Conservation (phyloP, 2,113 vertebrate genomes). For the Prietella phreatophila region DNA sequence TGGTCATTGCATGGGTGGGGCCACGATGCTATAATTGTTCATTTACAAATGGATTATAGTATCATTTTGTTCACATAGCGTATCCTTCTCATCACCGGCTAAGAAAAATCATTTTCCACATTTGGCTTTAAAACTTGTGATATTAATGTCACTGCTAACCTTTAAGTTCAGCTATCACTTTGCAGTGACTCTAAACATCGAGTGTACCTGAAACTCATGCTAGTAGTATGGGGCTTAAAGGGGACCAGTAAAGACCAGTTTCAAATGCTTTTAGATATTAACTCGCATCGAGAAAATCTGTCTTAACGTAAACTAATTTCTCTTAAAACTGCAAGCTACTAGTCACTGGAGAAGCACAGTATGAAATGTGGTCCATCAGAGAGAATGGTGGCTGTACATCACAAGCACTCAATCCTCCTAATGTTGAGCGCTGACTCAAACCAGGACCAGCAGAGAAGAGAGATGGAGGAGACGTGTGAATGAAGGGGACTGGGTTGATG, state of each 20-base stretch:
- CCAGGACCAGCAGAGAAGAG: constrained; percentile 53
- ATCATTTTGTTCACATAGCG: background rate
- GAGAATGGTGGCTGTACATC: background rate
- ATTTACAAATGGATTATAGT: background rate
- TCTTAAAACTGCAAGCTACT: background rate
- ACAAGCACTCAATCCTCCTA: constrained; percentile 27
- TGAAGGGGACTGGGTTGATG: constrained; percentile 39
- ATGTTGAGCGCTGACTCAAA: constrained; percentile 42
- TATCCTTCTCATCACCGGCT: background rate
- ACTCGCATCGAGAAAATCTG: background rate
- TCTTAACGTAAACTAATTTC: background rate
- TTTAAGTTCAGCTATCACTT: background rate
- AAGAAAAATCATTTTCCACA: background rate
- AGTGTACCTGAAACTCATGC: too few relatives aligned
- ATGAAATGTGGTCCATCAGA: background rate
- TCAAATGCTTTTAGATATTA: background rate
- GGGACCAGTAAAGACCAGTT: background rate
- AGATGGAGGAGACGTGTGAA: constrained; percentile 38
- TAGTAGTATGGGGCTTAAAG: background rate
- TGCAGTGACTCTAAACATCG: background rate
- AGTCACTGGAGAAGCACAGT: background rate
- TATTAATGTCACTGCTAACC: background rate
- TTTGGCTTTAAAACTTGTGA: background rate
- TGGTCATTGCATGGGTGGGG: background rate
- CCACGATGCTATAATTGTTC: background rate